phyloP scores from a whole-genome alignment of 2,797 vertebrate species.

The Leuciscus waleckii region DNA sequence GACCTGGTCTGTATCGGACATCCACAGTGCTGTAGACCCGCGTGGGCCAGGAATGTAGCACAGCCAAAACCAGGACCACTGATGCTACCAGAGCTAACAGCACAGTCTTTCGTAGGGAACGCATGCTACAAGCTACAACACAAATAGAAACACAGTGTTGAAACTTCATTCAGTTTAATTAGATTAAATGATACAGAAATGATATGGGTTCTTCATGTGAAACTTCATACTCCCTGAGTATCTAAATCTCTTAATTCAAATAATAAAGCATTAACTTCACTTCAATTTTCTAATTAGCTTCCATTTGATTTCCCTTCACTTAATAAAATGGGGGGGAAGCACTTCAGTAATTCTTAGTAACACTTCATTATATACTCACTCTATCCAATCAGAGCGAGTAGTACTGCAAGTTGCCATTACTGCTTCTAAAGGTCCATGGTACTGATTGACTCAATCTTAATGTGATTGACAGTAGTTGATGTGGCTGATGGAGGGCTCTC shows the following conservation, averaged over 20 bases:
- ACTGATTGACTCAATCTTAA: slow-evolving; percentile 48
- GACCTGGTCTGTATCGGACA: slow-evolving; percentile 72
- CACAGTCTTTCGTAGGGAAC: slow-evolving; percentile 80
- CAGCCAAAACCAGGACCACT: slow-evolving; percentile 81
- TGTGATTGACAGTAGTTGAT: slow-evolving; percentile 37
- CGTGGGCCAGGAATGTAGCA: slow-evolving; percentile 81
- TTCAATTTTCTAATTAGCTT: background rate
- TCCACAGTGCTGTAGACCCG: slow-evolving; percentile 76
- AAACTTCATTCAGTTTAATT: background rate
- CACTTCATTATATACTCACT: slow-evolving; percentile 48
- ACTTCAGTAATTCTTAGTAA: background rate
- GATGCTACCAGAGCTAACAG: slow-evolving; percentile 81
- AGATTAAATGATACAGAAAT: background rate
- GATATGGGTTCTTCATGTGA: background rate
- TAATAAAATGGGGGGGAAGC: background rate
- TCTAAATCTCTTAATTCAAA: background rate
- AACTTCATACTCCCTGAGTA: background rate
- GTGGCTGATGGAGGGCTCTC: slow-evolving; percentile 42
- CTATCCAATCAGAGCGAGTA: slow-evolving; percentile 70
- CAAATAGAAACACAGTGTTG: slow-evolving; percentile 16
- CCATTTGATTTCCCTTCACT: background rate
- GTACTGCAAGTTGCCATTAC: slow-evolving; percentile 63
- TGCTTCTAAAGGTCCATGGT: slow-evolving; percentile 69
- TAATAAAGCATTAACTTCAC: background rate
- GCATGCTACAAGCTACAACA: slow-evolving; percentile 74